These are phyloP conservation scores for Prionace glauca DNA, from an alignment of 2,797 vertebrate species.

Conservation along the genomic window DNA sequence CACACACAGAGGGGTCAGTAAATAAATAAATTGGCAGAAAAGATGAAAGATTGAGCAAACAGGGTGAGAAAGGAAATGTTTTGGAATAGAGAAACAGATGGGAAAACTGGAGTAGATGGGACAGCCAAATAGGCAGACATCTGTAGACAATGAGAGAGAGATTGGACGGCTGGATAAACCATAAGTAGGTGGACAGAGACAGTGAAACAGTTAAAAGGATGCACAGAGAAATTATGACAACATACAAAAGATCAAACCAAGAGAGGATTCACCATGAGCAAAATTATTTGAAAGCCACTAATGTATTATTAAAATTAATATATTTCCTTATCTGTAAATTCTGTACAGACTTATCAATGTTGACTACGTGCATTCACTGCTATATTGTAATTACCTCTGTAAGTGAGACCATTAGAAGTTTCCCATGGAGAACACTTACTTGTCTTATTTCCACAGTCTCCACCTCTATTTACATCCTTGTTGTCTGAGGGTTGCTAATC, in stretches of 20 bases:
- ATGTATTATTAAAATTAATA: background rate
- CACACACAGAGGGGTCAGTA: background rate
- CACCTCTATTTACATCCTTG: no score
- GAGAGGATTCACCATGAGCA: background rate
- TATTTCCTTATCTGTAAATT: background rate
- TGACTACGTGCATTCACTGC: background rate
- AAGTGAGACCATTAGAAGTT: background rate
- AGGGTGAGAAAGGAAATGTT: background rate
- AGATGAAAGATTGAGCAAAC: background rate
- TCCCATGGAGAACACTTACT: background rate
- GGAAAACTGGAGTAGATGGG: background rate
- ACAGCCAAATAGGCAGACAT: background rate
- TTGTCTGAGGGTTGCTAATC: no score
- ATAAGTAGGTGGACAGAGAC: background rate
- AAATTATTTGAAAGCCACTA: background rate
- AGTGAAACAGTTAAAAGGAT: background rate
- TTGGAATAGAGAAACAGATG: background rate
- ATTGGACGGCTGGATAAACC: background rate
- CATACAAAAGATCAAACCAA: background rate
- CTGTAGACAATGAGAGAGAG: background rate
- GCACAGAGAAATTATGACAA: background rate
- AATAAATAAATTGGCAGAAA: background rate
- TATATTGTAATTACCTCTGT: background rate
- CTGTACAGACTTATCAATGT: background rate
- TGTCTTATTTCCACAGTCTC: background rate